phyloP scores from a whole-genome alignment of 2,797 vertebrate species.

The Megalops cyprinoides region DNA sequence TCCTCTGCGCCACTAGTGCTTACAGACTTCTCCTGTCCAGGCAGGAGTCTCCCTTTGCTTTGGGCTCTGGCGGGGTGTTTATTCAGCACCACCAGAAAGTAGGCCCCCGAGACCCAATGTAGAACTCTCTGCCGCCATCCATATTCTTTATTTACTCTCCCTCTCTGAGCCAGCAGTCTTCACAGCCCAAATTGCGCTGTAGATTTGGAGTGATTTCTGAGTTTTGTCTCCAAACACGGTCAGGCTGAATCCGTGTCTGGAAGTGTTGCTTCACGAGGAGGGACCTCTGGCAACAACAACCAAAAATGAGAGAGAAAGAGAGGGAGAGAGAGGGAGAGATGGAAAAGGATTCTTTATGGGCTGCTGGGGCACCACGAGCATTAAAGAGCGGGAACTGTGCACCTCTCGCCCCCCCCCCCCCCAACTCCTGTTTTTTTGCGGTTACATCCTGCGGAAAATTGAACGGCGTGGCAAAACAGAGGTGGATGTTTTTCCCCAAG shows the following conservation, averaged over 20 bases:
- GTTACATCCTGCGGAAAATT: slow-evolving; percentile 74
- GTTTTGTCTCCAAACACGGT: not conserved
- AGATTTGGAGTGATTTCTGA: not conserved
- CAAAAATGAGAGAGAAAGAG: not conserved
- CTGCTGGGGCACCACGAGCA: slow-evolving; percentile 6
- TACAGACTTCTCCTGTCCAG: not conserved
- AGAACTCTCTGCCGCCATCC: not conserved
- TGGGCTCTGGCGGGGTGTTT: slow-evolving; percentile 6
- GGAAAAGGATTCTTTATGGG: slow-evolving; percentile 14
- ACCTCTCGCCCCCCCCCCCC: slow-evolving; percentile 23
- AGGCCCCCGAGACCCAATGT: not conserved
- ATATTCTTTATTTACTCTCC: not conserved
- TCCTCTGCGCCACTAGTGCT: not conserved
- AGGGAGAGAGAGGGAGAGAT: not conserved
- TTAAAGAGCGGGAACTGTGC: slow-evolving; percentile 45
- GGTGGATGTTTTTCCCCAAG: slow-evolving; percentile 68
- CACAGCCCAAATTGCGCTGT: not conserved
- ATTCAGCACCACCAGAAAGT: not conserved
- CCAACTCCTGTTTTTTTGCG: slow-evolving; percentile 36
- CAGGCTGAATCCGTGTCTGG: not conserved
- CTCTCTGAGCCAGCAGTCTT: not conserved
- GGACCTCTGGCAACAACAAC: slow-evolving; percentile 24
- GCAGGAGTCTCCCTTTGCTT: not conserved
- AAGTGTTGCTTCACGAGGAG: slow-evolving; percentile 6
- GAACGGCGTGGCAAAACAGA: slow-evolving; percentile 63